A percentile compares a stretch with the other conserved stretches of the same genome.
These are phyloP conservation scores for Rhinichthys klamathensis DNA, from an alignment of 2,113 vertebrate species.

Conservation along the genomic window DNA sequence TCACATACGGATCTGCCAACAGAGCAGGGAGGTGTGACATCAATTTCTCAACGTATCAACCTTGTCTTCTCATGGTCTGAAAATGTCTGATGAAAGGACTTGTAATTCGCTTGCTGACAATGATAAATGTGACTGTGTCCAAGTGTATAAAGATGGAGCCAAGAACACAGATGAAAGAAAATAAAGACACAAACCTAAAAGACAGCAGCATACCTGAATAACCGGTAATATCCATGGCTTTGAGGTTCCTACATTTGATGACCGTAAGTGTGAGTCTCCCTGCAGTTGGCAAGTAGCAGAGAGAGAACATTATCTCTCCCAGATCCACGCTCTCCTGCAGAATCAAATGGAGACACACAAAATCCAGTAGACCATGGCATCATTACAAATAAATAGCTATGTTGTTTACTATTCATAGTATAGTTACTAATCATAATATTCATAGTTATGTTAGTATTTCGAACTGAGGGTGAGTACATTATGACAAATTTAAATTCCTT, in stretches of 20 bases:
- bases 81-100: conserved; percentile 2
- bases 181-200: background rate
- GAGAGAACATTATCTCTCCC: conserved; percentile 89
- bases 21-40: conserved; percentile 22
- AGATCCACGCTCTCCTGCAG: conserved; percentile 86
- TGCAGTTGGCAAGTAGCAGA: conserved; percentile 89
- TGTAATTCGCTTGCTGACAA: conserved; percentile 1
- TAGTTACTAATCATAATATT: background rate
- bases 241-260: conserved; percentile 89
- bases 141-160: conserved; percentile 1
- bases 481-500: background rate
- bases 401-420: too few species aligned
- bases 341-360: conserved; percentile 50
- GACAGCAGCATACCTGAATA: conserved; percentile 72
- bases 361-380: background rate
- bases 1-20: conserved; percentile 88
- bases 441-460: background rate
- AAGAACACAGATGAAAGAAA: background rate
- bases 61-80: background rate
- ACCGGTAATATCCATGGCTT: conserved; percentile 92
- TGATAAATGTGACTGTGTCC: conserved; percentile 25
- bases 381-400: background rate
- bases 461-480: background rate
- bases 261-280: conserved; percentile 88
- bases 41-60: background rate